Percentiles rank a stretch among this genome's conserved stretches.
Evolutionary conservation across 2,113 vertebrate genomes (phyloP).

Genomic region (Spizaetus ornatus): DNA sequence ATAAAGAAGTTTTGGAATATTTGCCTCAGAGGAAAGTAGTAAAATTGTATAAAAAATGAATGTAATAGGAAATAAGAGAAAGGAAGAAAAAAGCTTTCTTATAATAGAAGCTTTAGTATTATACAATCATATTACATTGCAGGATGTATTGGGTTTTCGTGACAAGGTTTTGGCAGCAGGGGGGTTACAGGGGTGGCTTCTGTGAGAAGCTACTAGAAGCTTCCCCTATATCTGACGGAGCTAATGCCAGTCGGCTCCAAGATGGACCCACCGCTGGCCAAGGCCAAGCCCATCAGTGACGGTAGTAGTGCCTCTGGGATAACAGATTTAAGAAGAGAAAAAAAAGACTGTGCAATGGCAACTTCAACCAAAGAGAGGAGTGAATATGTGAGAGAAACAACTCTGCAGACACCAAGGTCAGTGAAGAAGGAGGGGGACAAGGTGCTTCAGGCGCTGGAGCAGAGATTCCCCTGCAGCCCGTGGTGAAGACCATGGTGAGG

Average conservation of each 20-base stretch:
- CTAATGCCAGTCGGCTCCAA: background rate
- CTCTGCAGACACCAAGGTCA: too few relatives aligned
- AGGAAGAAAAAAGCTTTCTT: background rate
- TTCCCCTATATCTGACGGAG: background rate
- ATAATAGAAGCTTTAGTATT: background rate
- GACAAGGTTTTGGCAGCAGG: background rate
- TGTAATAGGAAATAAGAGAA: background rate
- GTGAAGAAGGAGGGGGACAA: background rate
- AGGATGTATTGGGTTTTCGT: background rate
- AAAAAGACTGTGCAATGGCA: background rate
- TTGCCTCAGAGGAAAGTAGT: background rate
- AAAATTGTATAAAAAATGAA: background rate
- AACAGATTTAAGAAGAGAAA: background rate
- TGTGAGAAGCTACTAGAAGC: background rate
- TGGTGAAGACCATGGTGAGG: too few relatives aligned
- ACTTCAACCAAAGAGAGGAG: background rate
- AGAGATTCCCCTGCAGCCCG: background rate
- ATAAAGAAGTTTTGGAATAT: background rate
- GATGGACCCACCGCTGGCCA: background rate
- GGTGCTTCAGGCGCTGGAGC: background rate
- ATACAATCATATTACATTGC: background rate
- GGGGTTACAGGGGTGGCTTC: too few relatives aligned
- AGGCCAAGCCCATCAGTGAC: background rate
- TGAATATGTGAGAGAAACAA: background rate
- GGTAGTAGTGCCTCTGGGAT: too few relatives aligned